Percentiles rank a stretch among this genome's conserved stretches.
Conservation (phyloP, 1,140 invertebrate genomes). For the Meteorus sp. region DNA sequence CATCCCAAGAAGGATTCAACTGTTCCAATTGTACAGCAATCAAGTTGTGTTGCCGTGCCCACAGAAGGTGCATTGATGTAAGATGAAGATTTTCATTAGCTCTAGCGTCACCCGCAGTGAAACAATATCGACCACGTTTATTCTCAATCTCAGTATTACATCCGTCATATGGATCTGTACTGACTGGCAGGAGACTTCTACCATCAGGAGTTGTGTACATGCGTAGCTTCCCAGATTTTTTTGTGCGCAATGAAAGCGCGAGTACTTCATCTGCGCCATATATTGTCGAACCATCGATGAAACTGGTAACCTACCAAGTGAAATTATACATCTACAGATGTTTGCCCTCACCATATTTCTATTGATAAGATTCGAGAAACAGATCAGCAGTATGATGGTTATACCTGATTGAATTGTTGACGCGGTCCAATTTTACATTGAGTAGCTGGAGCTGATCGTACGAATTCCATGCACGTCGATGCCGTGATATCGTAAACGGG, state of each 20-base stretch:
- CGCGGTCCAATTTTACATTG: constrained; percentile 82
- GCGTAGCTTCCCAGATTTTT: constrained; percentile 63
- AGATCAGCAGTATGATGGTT: too few species aligned
- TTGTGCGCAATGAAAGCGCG: constrained; percentile 61
- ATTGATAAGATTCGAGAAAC: too few species aligned
- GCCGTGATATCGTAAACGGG: constrained; percentile 68
- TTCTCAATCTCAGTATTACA: constrained; percentile 72
- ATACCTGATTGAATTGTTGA: constrained; percentile 88
- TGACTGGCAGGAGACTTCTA: constrained; percentile 69
- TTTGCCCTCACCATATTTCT: too few species aligned
- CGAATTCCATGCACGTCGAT: constrained; percentile 80
- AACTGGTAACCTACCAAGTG: constrained; percentile 66
- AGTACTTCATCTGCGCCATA: constrained; percentile 70
- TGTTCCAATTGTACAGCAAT: constrained; percentile 66
- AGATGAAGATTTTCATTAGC: constrained; percentile 82
- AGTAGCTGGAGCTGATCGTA: constrained; percentile 81
- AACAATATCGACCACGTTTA: constrained; percentile 74
- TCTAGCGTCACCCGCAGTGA: constrained; percentile 74
- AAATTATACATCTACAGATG: neutral
- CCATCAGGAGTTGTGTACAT: constrained; percentile 68
- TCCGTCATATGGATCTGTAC: constrained; percentile 71
- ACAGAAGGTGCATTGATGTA: constrained; percentile 79
- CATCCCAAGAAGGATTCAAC: constrained; percentile 82
- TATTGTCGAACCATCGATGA: constrained; percentile 86
- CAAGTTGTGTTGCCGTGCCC: constrained; percentile 83